These are phyloP conservation scores for Otis tarda DNA, from an alignment of 2,113 vertebrate genomes.

Conservation along the genomic window DNA sequence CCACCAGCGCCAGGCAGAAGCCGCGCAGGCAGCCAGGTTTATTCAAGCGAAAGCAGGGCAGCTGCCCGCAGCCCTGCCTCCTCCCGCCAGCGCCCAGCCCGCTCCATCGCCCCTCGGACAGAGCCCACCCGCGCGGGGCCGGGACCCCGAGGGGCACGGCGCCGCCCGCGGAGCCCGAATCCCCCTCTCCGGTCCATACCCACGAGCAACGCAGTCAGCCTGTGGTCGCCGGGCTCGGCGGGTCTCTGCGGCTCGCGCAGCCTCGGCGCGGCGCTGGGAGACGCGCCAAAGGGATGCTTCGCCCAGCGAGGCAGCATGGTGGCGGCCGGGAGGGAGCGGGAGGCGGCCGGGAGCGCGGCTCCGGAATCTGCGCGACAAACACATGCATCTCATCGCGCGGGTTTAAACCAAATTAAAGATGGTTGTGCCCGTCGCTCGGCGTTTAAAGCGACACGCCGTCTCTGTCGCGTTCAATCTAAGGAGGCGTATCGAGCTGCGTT, in stretches of 20 bases:
- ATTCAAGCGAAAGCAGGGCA: slow-evolving; percentile 56
- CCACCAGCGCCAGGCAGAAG: not conserved
- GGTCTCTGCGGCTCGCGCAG: slow-evolving; percentile 1
- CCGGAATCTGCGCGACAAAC: slow-evolving; percentile 26
- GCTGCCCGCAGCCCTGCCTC: slow-evolving; percentile 11
- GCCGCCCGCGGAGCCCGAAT: accelerated
- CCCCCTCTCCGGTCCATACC: not conserved
- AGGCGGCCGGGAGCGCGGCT: not conserved
- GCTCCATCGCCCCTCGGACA: not conserved
- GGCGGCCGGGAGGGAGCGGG: not conserved
- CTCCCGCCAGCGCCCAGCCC: not conserved
- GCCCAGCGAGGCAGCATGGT: slow-evolving; percentile 34
- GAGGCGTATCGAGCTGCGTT: not conserved
- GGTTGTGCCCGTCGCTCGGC: not conserved
- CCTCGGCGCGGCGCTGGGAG: not conserved
- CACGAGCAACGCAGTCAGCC: not conserved
- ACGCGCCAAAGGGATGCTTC: not conserved
- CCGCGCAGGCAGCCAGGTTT: not conserved
- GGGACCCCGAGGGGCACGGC: not conserved
- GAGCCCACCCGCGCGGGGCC: not conserved
- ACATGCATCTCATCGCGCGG: not conserved
- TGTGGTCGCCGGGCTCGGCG: not conserved
- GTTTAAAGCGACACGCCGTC: not conserved
- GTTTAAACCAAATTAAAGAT: not conserved
- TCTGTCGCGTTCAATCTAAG: not conserved